Conservation (phyloP, 2,888 invertebrate genomes). For the Oscheius onirici region DNA sequence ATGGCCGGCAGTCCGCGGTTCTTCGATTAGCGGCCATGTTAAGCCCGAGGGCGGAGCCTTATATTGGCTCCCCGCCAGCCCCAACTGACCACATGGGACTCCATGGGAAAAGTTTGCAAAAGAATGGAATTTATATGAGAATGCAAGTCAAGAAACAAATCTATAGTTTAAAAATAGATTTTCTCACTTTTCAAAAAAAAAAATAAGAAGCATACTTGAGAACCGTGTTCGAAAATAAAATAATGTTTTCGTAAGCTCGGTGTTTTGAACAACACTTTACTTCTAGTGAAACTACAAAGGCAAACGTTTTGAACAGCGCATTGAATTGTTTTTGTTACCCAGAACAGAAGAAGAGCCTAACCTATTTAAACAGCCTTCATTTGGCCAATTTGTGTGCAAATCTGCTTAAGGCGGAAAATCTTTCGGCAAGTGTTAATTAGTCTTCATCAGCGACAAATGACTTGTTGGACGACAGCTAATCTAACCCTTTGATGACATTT, state of each 20-base stretch:
- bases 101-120: not conserved
- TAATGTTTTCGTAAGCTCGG: slow-evolving; percentile 3
- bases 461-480: too few relatives aligned
- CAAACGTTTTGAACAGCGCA: too few relatives aligned
- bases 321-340: too few relatives aligned
- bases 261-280: not conserved
- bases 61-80: slow-evolving; percentile 31
- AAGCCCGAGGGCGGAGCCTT: slow-evolving; percentile 29
- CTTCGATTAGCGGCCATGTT: slow-evolving; percentile 33
- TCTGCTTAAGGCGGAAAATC: slow-evolving; percentile 6
- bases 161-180: too few relatives aligned
- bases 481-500: too few relatives aligned
- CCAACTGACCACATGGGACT: slow-evolving; percentile 22
- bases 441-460: not conserved
- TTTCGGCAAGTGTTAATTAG: not conserved
- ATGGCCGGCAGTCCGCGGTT: slow-evolving; percentile 32
- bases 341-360: too few relatives aligned
- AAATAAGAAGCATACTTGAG: not conserved
- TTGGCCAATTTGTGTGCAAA: slow-evolving; percentile 2
- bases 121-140: not conserved
- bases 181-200: too few relatives aligned
- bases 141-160: too few relatives aligned
- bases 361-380: not conserved
- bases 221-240: not conserved
- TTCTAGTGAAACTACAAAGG: too few relatives aligned